Evolutionary conservation across 2,113 vertebrate species (phyloP), one percentile per base, ranked within the genome.

Genomic region (Cisticola juncidis): DNA sequence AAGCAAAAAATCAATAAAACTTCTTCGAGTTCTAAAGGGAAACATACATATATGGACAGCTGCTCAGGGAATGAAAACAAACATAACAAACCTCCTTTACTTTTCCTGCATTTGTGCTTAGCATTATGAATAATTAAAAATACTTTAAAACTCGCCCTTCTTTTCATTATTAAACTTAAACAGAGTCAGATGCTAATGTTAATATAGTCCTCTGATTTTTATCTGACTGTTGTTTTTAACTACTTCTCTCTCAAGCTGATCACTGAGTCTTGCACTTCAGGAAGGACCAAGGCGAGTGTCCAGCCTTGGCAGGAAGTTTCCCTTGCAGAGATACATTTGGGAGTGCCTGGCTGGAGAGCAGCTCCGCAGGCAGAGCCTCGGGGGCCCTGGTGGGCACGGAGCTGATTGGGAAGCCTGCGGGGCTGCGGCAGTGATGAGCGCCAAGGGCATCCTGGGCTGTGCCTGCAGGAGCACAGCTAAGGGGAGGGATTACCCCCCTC

Each of bases 341-440:
- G 17, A 65, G 18, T 15, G 35, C 33, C 79, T 28, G 40, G 20
- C 40, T 51, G 56, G 23, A 40, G 23, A 85, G 40, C 29, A 60
- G 23, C 7, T 25, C 36, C 15, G 84, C 4, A 9, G 81, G 14
- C 6, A 78, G 84, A 81, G 45, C 24, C 65, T 6, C 0, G 2
- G 20, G 29, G 14, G 9, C 31, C 11, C 2, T 28, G 19, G 15
- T 18, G 25, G 38, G 31, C 56, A 45, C 26, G 0, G 11, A 76
- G 22, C 35, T 57, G 42, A 82, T 4, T 4, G 0, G 0, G 24
- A 29, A 54, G 20, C 31, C 54, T 53, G 45, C n/a, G 35, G 74
- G 20, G 33, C 44, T 1, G 0, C 4, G 33, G 29, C 50, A 65
- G 40, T 16, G 42, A 23, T 0, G 1, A 50, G 22, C 6, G 5